Conservation (phyloP, 2,888 invertebrate genomes). For the Osedax frankpressi region DNA sequence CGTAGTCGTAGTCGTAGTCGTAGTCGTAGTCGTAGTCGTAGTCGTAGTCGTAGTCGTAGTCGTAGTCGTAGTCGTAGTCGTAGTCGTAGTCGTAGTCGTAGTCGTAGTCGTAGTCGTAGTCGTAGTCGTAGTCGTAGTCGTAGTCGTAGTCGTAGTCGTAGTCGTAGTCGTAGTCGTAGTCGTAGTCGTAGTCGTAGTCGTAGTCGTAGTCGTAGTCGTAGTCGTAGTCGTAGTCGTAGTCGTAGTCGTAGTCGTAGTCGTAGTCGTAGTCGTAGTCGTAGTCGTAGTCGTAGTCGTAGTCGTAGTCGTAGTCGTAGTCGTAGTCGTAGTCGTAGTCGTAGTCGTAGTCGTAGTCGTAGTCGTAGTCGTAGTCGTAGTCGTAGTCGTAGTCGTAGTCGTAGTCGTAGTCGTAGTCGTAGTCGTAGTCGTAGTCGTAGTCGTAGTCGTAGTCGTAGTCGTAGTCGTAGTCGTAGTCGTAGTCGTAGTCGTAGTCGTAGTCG, state of each 20-base stretch:
- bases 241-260: background rate
- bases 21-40: background rate
- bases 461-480: background rate
- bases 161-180: background rate
- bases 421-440: background rate
- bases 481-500: background rate
- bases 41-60: background rate
- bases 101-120: background rate
- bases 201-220: background rate
- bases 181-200: background rate
- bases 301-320: constrained; percentile 13
- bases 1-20: background rate
- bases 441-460: background rate
- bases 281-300: constrained; percentile 8
- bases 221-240: background rate
- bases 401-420: background rate
- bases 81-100: background rate
- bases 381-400: background rate
- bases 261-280: background rate
- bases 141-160: background rate
- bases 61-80: background rate
- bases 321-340: constrained; percentile 14
- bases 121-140: background rate
- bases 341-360: constrained; percentile 6
- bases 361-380: background rate